Base-by-base conservation (phyloP, 2,113 vertebrate species). In the Trichomycterus rosablanca region DNA sequence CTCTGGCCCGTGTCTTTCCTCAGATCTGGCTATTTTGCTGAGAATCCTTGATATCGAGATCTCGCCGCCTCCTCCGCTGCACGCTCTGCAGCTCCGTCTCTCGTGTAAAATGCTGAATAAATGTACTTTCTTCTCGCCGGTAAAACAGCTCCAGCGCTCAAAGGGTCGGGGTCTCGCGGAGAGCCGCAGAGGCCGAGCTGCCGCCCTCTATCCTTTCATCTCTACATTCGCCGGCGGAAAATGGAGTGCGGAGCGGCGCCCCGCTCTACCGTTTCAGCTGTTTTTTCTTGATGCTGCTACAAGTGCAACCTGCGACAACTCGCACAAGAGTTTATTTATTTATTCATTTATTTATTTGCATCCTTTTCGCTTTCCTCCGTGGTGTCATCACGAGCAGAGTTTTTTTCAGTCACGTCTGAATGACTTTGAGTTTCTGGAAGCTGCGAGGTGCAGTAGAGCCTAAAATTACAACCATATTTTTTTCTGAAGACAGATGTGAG, bases 181-280 rank as follows among this genome's bases (percentile, higher is more conserved):
- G 68, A 59, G 57, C 72, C 67, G 63, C 70, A 77, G 70, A 73
- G 63, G 72, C 55, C 63, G 66, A 66, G 68, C 61, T 63, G 68
- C 72, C 62, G 51, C 26, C 43, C 19, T 40, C 35, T 37, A 74
- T 68, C 63, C 68, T 78, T 78, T 78, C 76, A 82, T 81, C 74
- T 72, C 59, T 58, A 48, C 23, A 40, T 69, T 46, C 61, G 59
- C 63, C n/a, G n/a, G n/a, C n/a, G n/a, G 69, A 68, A 62, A 68
- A 68, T 50, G 56, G 48, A 61, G 55, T 22, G 7, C 18, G 59
- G 59, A 66, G 51, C 26, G 37, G 39, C 44, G 45, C 37, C n/a
- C n/a, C n/a, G n/a, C n/a, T n/a, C n/a, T n/a, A 26, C 42, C 42
- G 48, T 55, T 65, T 48, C 51, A 16, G 23, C 62, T 4, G 30